A percentile compares a stretch with the other conserved stretches of the same genome.
These are phyloP conservation scores for Synanthedon tipuliformis DNA, from an alignment of 2,888 invertebrate genomes.

Conservation along the genomic window DNA sequence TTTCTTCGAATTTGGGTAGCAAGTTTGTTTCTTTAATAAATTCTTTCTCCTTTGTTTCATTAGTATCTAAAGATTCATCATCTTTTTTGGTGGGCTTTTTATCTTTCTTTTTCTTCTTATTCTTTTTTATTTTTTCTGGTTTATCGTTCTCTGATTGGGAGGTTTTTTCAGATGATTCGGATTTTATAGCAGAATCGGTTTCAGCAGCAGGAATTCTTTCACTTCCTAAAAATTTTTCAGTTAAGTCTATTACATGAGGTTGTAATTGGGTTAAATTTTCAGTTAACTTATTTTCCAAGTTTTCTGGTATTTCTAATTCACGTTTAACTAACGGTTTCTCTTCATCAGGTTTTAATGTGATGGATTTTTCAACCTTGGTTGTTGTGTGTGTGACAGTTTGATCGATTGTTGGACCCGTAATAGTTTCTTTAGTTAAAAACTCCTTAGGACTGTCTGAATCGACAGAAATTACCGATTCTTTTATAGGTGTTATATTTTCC, in stretches of 20 bases:
- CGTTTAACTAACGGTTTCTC: background rate
- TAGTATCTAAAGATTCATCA: background rate
- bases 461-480: slow-evolving; percentile 1
- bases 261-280: background rate
- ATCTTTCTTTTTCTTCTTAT: background rate
- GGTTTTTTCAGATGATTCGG: no score
- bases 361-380: slow-evolving; percentile 4
- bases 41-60: background rate
- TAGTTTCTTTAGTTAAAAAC: background rate
- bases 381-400: slow-evolving; percentile 1
- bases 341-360: background rate
- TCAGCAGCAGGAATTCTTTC: background rate
- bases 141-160: no score
- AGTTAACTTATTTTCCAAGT: no score
- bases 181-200: background rate
- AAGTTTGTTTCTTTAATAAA: background rate
- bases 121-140: background rate
- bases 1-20: background rate
- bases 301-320: background rate
- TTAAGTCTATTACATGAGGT: background rate
- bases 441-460: slow-evolving; percentile 1
- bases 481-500: slow-evolving; percentile 2
- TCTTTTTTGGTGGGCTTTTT: background rate
- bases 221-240: background rate
- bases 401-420: background rate